Evolutionary conservation across 2,888 invertebrate genomes (phyloP).

Genomic region (Morpho achilles): DNA sequence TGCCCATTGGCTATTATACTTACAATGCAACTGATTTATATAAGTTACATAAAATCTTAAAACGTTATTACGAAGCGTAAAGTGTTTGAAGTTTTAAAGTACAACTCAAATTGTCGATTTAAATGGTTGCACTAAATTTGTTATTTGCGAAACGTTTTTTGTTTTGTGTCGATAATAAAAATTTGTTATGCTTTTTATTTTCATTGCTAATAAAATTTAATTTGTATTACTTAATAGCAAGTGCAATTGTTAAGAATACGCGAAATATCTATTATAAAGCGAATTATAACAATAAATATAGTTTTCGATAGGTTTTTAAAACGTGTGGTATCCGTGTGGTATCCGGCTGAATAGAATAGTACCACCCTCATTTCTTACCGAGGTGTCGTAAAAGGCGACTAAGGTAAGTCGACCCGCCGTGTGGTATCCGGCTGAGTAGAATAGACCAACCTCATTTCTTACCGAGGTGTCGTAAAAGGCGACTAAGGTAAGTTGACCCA

Average conservation of each 20-base stretch:
- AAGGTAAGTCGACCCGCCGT: too few relatives aligned
- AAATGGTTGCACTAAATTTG: background rate
- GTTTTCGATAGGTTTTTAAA: too few relatives aligned
- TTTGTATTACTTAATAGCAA: background rate
- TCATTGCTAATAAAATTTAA: background rate
- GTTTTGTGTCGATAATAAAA: slow-evolving; percentile 1
- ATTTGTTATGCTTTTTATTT: slow-evolving; percentile 3
- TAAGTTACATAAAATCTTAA: slow-evolving; percentile 5
- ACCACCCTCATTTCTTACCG: too few relatives aligned
- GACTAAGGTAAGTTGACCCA: too few relatives aligned
- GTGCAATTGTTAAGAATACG: background rate
- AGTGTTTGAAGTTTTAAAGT: background rate
- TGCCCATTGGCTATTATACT: slow-evolving; percentile 9
- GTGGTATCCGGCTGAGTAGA: too few relatives aligned
- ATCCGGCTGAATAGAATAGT: too few relatives aligned
- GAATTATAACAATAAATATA: too few relatives aligned
- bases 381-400: too few relatives aligned
- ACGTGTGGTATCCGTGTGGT: too few relatives aligned
- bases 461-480: too few relatives aligned
- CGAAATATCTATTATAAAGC: too few relatives aligned
- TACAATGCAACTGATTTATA: slow-evolving; percentile 12
- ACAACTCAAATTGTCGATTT: slow-evolving; percentile 3
- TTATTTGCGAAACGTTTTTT: slow-evolving; percentile 4
- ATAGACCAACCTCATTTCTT: too few relatives aligned
- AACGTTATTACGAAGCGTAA: slow-evolving; percentile 6